Evolutionary conservation across 2,113 vertebrate species (phyloP).

Genomic region (Chloroceryle aenea): DNA sequence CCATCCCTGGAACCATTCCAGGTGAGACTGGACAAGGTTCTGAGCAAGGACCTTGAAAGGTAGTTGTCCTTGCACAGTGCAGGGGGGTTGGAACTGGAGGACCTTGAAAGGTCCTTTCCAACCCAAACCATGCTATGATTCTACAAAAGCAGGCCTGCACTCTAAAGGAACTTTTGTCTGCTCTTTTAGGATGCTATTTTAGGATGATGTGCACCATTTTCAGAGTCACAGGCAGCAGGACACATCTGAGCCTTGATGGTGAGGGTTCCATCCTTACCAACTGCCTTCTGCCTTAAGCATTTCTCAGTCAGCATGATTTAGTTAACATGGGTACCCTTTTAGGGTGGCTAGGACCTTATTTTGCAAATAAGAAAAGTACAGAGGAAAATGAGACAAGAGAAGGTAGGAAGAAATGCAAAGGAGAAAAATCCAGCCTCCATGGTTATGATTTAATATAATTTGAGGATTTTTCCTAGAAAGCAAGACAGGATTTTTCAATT

Average conservation of each 20-base stretch:
- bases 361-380: background rate
- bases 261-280: background rate
- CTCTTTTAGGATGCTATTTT: background rate
- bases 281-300: background rate
- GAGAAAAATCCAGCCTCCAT: background rate
- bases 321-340: background rate
- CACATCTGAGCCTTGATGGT: background rate
- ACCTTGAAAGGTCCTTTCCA: no score
- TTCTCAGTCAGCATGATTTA: background rate
- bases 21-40: no score
- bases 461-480: background rate
- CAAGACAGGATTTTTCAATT: background rate
- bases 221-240: background rate
- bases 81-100: no score
- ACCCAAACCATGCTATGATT: background rate
- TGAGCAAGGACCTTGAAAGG: no score
- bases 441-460: background rate
- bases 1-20: no score
- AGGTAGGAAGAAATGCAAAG: background rate
- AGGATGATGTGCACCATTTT: accelerated
- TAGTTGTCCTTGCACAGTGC: no score
- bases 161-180: background rate
- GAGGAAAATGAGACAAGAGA: background rate
- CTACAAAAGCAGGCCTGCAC: background rate
- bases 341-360: background rate